Conservation (phyloP, 2,888 invertebrate genomes). For the Pristionchus arcanus region DNA sequence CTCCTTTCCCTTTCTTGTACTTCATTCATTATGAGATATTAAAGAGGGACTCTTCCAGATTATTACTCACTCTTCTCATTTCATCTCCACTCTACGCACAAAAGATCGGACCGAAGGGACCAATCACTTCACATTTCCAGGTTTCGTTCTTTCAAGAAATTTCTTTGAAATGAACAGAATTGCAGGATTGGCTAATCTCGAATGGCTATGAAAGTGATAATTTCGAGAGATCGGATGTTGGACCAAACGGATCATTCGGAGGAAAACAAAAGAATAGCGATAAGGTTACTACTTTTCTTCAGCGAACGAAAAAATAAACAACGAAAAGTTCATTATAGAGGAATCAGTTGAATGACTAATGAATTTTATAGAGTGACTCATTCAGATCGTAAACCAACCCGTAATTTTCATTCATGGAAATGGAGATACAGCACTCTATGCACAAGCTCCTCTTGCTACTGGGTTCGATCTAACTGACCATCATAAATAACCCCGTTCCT, state of each 20-base stretch:
- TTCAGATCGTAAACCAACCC: conserved; percentile 72
- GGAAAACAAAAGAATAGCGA: conserved; percentile 71
- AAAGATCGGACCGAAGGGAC: conserved; percentile 71
- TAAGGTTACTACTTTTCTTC: conserved; percentile 57
- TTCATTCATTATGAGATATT: neutral
- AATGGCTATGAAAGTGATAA: conserved; percentile 70
- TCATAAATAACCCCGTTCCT: neutral
- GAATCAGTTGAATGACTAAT: neutral
- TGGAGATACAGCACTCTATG: conserved; percentile 77
- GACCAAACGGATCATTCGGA: conserved; percentile 77
- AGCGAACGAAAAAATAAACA: neutral
- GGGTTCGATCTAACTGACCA: neutral
- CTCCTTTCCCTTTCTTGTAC: neutral
- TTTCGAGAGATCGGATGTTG: conserved; percentile 77
- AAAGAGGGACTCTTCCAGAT: neutral
- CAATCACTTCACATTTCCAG: conserved; percentile 75
- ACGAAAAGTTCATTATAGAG: no score
- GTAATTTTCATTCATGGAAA: conserved; percentile 77
- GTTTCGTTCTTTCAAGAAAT: neutral
- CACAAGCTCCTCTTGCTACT: conserved; percentile 71
- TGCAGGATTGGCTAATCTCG: conserved; percentile 68
- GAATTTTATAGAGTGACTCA: neutral
- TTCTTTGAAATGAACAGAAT: conserved; percentile 48
- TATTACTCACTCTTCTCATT: conserved; percentile 16
- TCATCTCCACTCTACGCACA: conserved; percentile 54